These are phyloP conservation scores for Lordiphosa fenestrarum DNA, from an alignment of 2,888 invertebrate species.

Conservation along the genomic window DNA sequence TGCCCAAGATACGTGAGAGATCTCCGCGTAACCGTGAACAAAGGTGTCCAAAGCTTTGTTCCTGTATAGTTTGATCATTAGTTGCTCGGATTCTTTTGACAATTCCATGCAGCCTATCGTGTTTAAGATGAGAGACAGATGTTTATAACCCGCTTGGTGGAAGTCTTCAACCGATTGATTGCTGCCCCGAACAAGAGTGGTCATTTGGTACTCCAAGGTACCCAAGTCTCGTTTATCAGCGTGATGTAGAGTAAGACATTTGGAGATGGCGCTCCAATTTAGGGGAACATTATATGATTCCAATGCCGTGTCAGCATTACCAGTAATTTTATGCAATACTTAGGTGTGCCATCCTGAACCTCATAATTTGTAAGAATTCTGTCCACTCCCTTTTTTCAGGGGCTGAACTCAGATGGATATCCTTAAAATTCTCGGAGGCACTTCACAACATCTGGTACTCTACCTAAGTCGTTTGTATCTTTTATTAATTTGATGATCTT, in stretches of 20 bases:
- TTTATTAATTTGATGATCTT: too few relatives aligned
- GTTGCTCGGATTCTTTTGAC: slow-evolving; percentile 3
- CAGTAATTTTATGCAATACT: slow-evolving; percentile 12
- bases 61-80: slow-evolving; percentile 4
- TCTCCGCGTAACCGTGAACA: slow-evolving; percentile 8
- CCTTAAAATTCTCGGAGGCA: too few relatives aligned
- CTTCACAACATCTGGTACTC: too few relatives aligned
- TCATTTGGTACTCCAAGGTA: slow-evolving; percentile 19
- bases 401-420: too few relatives aligned
- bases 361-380: slow-evolving; percentile 3
- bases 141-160: slow-evolving; percentile 8
- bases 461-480: too few relatives aligned
- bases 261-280: slow-evolving; percentile 4
- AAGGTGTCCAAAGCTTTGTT: slow-evolving; percentile 16
- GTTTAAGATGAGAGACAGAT: slow-evolving; percentile 7
- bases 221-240: slow-evolving; percentile 13
- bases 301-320: slow-evolving; percentile 4
- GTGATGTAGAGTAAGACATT: slow-evolving; percentile 10
- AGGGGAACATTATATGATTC: slow-evolving; percentile 11
- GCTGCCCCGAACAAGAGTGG: background rate
- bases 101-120: slow-evolving; percentile 13
- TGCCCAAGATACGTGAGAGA: background rate
- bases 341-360: slow-evolving; percentile 1
- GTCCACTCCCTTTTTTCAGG: slow-evolving; percentile 6
- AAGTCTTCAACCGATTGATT: slow-evolving; percentile 13